Evolutionary conservation across 2,888 invertebrate genomes (phyloP), one percentile per base, ranked within the genome.

Genomic region (Melanophora roralis): DNA sequence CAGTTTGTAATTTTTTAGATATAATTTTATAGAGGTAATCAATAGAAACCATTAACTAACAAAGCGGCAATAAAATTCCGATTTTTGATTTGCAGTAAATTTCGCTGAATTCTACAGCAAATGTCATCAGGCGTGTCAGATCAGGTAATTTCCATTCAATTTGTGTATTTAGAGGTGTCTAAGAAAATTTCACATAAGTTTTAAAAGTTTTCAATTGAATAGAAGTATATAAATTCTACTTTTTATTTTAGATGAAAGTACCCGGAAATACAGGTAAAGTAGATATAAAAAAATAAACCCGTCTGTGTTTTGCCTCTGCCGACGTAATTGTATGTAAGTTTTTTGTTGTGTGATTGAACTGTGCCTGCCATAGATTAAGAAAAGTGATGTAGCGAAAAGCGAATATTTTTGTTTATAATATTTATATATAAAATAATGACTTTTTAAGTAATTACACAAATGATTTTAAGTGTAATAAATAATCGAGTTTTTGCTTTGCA

Each of bases 121-220:
- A 95, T 95, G 95, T 95, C 95, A 94, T 94, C 95, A 94, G 94
- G 95, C 94, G 94, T 95, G 94, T 94, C 94, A 93, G 95, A 95
- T 92, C 95, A 95, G 95, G 95, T 95, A 94, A 91, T 85, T 86
- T 81, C 83, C 82, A 82, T 77, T 78, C 51, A 65, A 72, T 83
- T 80, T 80, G 55, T 68, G 77, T 76, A 77, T 76, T 81, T 78
- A 72, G 64, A 71, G 74, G 64, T 71, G 71, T 67, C 67, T 36
- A 69, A 68, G 34, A 64, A 59, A 36, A 23, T 12, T 40, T 3
- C 6, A 47, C 11, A 47, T 34, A 47, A 62, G n/a, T 55, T 1
- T 21, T n/a, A 40, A 19, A 16, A 27, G 11, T 19, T 11, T n/a
- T 40, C 2, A 32, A 40, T 55, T 5, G n/a, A 27, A n/a, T 34